Evolutionary conservation across 1,140 invertebrate species (phyloP), one percentile per base, ranked within the genome.

Genomic region (Lordiphosa clarofinis): DNA sequence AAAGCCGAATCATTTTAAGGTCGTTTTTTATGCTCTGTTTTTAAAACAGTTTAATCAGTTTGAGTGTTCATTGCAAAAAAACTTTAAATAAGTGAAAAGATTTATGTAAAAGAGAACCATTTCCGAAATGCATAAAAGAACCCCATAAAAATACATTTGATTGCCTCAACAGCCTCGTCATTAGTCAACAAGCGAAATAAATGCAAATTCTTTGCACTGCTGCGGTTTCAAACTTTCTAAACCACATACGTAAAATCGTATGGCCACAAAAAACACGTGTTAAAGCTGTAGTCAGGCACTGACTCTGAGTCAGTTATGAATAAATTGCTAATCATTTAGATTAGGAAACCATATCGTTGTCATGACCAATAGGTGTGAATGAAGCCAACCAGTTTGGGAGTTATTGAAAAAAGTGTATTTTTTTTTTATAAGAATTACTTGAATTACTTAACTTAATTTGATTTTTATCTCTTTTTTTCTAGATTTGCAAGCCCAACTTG

Each of bases 221-320:
- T 73, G 64, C 39, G 64, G 74, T 56, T 56, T 52, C 19, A 0
- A 57, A 81, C 76, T 81, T 82, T 82, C 76, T 84, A 82, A 81
- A 76, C 78, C 78, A 63, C 76, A 81, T 63, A 68, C 73, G 39
- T 43, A 31, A 68, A 72, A 31, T 66, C 24, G 50, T 57, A 37
- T 35, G 36, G 59, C 74, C 75, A 57, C 75, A 71, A 46, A 8
- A 59, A 70, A 69, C 76, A 82, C 78, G 76, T 82, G 76, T 72
- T 84, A 35, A 44, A 19, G 15, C 19, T 40, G 48, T 28, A 44
- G 48, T 33, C 46, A 12, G 52, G 38, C 24, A 19, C 36, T 50
- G 24, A 5, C n/a, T 52, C 24, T 69, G 65, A 69, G 56, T 70
- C 61, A 75, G 56, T 39, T 37, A 35, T 46, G 58, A 62, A 68